Conservation (phyloP, 1,140 invertebrate genomes). For the Dolichoris vasculosae region DNA sequence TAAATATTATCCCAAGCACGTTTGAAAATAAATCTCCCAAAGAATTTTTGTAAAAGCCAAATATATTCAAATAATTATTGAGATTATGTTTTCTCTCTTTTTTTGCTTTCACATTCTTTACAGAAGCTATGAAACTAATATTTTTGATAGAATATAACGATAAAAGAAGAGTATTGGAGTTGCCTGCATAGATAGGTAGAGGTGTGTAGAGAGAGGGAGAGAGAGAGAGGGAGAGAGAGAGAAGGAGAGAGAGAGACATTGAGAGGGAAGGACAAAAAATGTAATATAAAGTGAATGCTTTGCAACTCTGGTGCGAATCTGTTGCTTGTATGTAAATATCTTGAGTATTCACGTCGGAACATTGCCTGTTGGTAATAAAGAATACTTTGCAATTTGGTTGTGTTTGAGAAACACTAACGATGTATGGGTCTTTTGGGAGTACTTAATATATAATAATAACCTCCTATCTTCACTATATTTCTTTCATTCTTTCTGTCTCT, state of each 20-base stretch:
- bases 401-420: constrained; percentile 66
- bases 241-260: neutral
- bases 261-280: constrained; percentile 1
- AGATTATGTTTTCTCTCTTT: constrained; percentile 11
- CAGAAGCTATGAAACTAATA: neutral
- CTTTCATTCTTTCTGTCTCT: constrained; percentile 32
- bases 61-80: constrained; percentile 50
- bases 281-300: constrained; percentile 44
- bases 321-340: constrained; percentile 31
- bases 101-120: neutral
- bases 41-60: constrained; percentile 38
- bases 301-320: constrained; percentile 44
- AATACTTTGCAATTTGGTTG: constrained; percentile 49
- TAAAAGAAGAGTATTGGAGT: neutral
- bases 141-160: constrained; percentile 6
- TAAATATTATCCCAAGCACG: neutral
- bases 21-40: constrained; percentile 9
- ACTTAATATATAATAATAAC: constrained; percentile 54
- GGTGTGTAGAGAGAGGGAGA: neutral
- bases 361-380: constrained; percentile 62
- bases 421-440: constrained; percentile 60
- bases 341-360: constrained; percentile 52
- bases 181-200: neutral
- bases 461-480: constrained; percentile 33
- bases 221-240: neutral